Conservation (phyloP, 2,113 vertebrate species). For the Alexandromys fortis region DNA sequence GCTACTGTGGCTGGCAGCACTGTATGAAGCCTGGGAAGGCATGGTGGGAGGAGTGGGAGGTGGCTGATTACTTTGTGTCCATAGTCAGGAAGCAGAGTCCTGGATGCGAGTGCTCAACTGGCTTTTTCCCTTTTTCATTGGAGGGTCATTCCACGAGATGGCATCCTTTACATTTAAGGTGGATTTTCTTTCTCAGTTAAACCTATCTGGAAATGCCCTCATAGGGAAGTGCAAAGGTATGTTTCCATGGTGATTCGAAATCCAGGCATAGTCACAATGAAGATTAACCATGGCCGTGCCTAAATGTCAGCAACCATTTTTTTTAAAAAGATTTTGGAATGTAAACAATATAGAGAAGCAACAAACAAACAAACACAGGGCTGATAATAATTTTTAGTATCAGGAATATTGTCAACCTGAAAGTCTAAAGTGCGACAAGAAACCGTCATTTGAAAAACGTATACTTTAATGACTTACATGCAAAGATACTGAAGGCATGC, state of each 20-base stretch:
- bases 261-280: background rate
- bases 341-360: background rate
- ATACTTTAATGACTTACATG: background rate
- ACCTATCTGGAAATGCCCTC: background rate
- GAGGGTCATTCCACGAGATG: background rate
- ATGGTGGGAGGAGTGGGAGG: background rate
- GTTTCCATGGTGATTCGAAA: background rate
- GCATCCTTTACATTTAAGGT: background rate
- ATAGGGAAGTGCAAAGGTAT: background rate
- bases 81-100: background rate
- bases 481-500: background rate
- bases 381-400: slow-evolving; percentile 9
- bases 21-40: background rate
- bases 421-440: background rate
- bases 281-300: background rate
- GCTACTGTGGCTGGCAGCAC: background rate
- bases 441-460: background rate
- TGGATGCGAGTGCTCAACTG: background rate
- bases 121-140: background rate
- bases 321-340: background rate
- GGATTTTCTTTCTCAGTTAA: background rate
- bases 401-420: background rate
- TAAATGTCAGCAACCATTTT: background rate
- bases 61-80: no score
- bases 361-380: background rate